Evolutionary conservation across 2,113 vertebrate genomes (phyloP).

Genomic region (Sterna hirundo): DNA sequence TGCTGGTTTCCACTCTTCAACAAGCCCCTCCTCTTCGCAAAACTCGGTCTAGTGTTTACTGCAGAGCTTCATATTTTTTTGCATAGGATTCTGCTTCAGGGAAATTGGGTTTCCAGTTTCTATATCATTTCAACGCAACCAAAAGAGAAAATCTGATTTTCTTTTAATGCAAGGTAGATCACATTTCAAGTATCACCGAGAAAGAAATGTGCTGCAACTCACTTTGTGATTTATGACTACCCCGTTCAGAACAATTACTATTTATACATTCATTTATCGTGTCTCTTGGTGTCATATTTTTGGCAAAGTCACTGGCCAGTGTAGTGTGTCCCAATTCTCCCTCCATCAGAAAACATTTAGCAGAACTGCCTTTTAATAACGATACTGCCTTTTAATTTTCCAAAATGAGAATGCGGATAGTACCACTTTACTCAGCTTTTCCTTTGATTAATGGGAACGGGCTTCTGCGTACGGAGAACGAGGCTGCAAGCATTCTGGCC

Average conservation of each 20-base stretch:
- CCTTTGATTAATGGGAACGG: conserved; percentile 75
- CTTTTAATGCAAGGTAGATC: conserved; percentile 67
- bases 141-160: conserved; percentile 59
- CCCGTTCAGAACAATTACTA: conserved; percentile 73
- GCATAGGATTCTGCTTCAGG: conserved; percentile 16
- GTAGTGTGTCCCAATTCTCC: conserved; percentile 67
- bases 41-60: conserved; percentile 3
- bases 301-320: conserved; percentile 68
- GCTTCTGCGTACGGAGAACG: conserved; percentile 24
- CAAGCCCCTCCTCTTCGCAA: conserved; percentile 25
- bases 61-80: conserved; percentile 54
- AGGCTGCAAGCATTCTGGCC: conserved; percentile 47
- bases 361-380: conserved; percentile 70
- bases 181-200: conserved; percentile 65
- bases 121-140: conserved; percentile 31
- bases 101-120: conserved; percentile 47
- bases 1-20: conserved; percentile 24
- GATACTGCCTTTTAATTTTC: conserved; percentile 75
- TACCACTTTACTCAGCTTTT: conserved; percentile 71
- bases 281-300: conserved; percentile 71
- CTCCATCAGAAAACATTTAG: conserved; percentile 74
- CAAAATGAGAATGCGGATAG: conserved; percentile 61
- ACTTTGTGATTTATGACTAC: conserved; percentile 76
- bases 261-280: conserved; percentile 75
- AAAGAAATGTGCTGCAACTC: conserved; percentile 48